phyloP scores from a whole-genome alignment of 1,140 invertebrate species.

The Geopemphigus sp. region DNA sequence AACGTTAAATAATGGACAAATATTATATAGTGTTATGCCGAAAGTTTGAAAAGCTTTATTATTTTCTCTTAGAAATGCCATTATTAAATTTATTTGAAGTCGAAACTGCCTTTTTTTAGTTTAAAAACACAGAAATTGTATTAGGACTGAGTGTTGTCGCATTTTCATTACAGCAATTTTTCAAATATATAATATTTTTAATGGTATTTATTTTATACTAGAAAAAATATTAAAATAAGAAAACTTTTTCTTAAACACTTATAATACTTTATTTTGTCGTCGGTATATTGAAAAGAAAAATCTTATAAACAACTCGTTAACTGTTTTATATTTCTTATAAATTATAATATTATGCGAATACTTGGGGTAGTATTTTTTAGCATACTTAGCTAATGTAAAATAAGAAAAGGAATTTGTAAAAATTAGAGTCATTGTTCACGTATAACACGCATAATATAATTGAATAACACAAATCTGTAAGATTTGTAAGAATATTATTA shows the following conservation, averaged over 20 bases:
- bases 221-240: background rate
- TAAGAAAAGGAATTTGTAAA: no score
- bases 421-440: no score
- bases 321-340: background rate
- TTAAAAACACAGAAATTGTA: background rate
- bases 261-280: background rate
- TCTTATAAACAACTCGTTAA: background rate
- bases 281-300: background rate
- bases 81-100: constrained; percentile 6
- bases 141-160: background rate
- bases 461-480: no score
- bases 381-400: no score
- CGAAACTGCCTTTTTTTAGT: background rate
- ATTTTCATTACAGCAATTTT: background rate
- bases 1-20: background rate
- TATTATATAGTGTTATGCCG: background rate
- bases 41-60: background rate
- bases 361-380: background rate
- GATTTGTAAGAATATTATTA: no score
- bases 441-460: no score
- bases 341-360: background rate
- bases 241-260: background rate
- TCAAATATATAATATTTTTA: background rate
- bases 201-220: background rate
- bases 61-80: background rate